phyloP scores from a whole-genome alignment of 2,797 vertebrate species.

The Pseudomugil gertrudae region DNA sequence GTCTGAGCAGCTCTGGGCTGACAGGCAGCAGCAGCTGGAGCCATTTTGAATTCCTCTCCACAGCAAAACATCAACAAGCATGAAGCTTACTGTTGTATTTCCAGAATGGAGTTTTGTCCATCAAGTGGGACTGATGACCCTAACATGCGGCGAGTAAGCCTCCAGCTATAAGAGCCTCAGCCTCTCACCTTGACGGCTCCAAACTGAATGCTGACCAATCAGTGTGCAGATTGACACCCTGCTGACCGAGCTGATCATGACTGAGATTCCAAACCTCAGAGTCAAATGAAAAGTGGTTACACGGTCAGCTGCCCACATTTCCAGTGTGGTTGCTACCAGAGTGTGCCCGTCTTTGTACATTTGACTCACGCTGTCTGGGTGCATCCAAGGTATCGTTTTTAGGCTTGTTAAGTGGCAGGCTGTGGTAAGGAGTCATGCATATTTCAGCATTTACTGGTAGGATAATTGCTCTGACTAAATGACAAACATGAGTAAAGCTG shows the following conservation, averaged over 20 bases:
- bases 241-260: conserved; percentile 48
- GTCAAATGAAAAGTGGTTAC: conserved; percentile 20
- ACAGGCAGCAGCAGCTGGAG: not conserved
- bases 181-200: conserved; percentile 35
- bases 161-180: conserved; percentile 24
- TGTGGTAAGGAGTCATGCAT: conserved; percentile 64
- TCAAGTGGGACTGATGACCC: conserved; percentile 6
- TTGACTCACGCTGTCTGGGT: conserved; percentile 10
- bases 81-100: not conserved
- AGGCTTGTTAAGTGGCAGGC: conserved; percentile 57
- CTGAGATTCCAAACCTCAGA: not conserved
- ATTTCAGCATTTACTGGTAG: conserved; percentile 69
- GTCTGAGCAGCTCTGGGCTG: not conserved
- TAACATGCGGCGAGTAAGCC: not conserved
- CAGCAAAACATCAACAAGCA: not conserved
- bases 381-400: conserved; percentile 39
- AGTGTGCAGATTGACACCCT: conserved; percentile 36
- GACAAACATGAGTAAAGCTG: not conserved
- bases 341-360: conserved; percentile 12
- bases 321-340: conserved; percentile 8
- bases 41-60: not conserved
- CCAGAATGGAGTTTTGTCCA: conserved; percentile 1
- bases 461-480: conserved; percentile 55
- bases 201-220: conserved; percentile 46
- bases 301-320: conserved; percentile 14